Evolutionary conservation across 2,888 invertebrate genomes (phyloP), one percentile per base, ranked within the genome.

Genomic region (Leucophenga montana): DNA sequence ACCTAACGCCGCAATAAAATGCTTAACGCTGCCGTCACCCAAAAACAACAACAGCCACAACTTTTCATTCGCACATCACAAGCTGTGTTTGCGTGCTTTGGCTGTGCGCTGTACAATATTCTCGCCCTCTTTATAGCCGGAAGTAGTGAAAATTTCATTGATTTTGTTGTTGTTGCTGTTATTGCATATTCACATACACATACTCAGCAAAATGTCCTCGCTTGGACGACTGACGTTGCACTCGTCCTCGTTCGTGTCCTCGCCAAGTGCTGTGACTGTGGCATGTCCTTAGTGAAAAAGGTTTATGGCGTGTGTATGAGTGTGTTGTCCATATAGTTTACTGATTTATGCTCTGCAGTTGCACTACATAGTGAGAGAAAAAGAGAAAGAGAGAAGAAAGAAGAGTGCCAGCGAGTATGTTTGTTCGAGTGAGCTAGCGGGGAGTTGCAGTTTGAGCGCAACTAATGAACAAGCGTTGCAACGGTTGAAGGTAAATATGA

Each of bases 71-170:
- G 76, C 39, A 14, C 57, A 27, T 18, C 4, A 57, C 27, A 57
- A 57, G 33, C 20, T 20, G 53, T 18, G 16, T 53, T 53, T 46
- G 56, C 59, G 6, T 70, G 56, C 33, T 53, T 39, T 33, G 27
- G 44, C 33, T 14, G 54, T 59, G 33, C 61, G 16, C 20, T 33
- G 39, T 20, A 56, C 4, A 13, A 18, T 16, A 61, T 5, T n/a
- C n/a, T 3, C 16, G 20, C 18, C 16, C 56, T 69, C 18, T 39
- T 67, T 59, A 8, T 70, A 59, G 68, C 69, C 79, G 83, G 83
- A 80, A 84, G 81, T 79, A 79, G 84, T 82, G 72, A 84, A 81
- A 81, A 73, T 77, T 79, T 79, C 79, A 81, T 84, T 81, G 83
- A 84, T 81, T 81, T 81, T 81, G 73, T 75, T 76, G 65, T 59